phyloP scores from a whole-genome alignment of 2,888 invertebrate genomes.

The Drosophila hamatofila region DNA sequence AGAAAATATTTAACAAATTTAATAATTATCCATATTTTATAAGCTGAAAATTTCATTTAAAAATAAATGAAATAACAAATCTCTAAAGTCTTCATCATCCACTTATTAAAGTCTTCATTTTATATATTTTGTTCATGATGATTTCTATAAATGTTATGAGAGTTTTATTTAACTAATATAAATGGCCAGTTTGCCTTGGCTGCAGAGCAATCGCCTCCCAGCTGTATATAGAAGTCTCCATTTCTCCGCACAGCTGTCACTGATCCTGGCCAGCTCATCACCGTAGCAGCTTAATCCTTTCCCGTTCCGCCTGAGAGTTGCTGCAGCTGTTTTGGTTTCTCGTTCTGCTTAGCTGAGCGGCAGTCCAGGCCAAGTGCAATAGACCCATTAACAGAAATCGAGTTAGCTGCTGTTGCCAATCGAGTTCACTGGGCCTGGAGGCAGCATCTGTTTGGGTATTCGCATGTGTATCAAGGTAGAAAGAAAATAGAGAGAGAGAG shows the following conservation, averaged over 20 bases:
- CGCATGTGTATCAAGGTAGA: constrained; percentile 6
- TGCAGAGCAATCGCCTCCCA: not conserved
- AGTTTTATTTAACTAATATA: constrained; percentile 17
- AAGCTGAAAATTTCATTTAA: not conserved
- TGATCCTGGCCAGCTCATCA: constrained; percentile 47
- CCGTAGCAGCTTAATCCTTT: constrained; percentile 29
- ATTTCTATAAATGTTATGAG: constrained; percentile 25
- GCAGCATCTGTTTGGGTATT: constrained; percentile 55
- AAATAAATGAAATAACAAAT: not conserved
- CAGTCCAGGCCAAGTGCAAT: constrained; percentile 49
- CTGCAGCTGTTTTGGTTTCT: constrained; percentile 12
- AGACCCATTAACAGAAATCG: constrained; percentile 38
- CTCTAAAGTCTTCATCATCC: not conserved
- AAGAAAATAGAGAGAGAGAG: constrained; percentile 1
- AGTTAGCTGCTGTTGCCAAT: constrained; percentile 42
- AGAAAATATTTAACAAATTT: not conserved
- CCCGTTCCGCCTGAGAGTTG: not conserved
- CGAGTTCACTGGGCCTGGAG: constrained; percentile 14
- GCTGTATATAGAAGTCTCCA: constrained; percentile 40
- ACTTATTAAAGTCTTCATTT: not conserved
- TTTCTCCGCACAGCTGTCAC: constrained; percentile 30
- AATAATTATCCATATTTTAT: too few species aligned
- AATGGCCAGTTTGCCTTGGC: not conserved
- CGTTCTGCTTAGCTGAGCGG: constrained; percentile 19
- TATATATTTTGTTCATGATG: not conserved